Percentiles rank a stretch among this genome's conserved stretches.
phyloP scores from a whole-genome alignment of 2,797 vertebrate species.

The Gymnoscopelus braueri region DNA sequence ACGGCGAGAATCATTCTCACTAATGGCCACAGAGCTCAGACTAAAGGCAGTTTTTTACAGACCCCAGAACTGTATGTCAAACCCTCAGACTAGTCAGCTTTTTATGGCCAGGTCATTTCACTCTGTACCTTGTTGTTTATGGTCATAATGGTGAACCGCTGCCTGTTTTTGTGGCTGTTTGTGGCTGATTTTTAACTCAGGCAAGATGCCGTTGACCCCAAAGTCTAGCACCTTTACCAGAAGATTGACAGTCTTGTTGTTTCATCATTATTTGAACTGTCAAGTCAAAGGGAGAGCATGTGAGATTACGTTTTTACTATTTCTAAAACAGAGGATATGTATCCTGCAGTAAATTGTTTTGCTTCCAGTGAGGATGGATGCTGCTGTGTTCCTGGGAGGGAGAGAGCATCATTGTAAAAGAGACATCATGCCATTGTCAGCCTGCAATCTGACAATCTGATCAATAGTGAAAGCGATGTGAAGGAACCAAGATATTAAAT shows the following conservation, averaged over 20 bases:
- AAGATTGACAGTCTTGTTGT: slow-evolving; percentile 38
- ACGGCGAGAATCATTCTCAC: slow-evolving; percentile 76
- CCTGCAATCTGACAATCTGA: slow-evolving; percentile 27
- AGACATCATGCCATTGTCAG: slow-evolving; percentile 56
- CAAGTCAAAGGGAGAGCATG: slow-evolving; percentile 33
- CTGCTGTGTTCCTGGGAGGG: slow-evolving; percentile 5
- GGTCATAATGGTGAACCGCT: slow-evolving; percentile 65
- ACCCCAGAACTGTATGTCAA: slow-evolving; percentile 77
- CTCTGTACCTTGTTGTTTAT: slow-evolving; percentile 73
- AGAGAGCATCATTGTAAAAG: slow-evolving; percentile 22
- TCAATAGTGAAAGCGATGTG: slow-evolving; percentile 66
- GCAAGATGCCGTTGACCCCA: slow-evolving; percentile 60
- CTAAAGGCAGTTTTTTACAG: slow-evolving; percentile 66
- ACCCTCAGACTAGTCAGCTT: slow-evolving; percentile 53
- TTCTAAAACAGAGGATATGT: not conserved
- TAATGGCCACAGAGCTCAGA: slow-evolving; percentile 71
- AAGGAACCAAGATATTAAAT: slow-evolving; percentile 47
- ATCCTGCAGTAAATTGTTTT: not conserved
- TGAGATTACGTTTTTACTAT: slow-evolving; percentile 15
- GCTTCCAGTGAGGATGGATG: slow-evolving; percentile 2
- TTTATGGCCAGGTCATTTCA: slow-evolving; percentile 73
- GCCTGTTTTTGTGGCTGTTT: slow-evolving; percentile 66
- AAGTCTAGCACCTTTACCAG: slow-evolving; percentile 45
- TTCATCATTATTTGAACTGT: slow-evolving; percentile 45
- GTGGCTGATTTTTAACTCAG: slow-evolving; percentile 64